These are phyloP conservation scores for Bothrops jararaca DNA, from an alignment of 2,113 vertebrate genomes.

Conservation along the genomic window DNA sequence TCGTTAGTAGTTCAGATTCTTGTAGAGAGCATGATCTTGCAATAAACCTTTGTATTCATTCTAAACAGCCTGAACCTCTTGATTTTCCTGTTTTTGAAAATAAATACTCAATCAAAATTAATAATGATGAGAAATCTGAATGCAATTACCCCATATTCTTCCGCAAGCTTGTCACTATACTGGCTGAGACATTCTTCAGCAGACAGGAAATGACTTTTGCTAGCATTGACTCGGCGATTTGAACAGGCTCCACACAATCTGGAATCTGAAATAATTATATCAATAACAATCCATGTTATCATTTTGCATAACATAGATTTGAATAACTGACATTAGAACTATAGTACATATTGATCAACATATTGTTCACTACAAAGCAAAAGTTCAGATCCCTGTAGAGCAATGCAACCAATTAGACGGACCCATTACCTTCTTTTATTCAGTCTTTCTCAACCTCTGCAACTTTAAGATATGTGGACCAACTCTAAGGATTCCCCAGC, in stretches of 20 bases:
- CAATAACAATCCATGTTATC: neutral
- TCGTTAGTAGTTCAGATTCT: neutral
- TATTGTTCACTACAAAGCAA: neutral
- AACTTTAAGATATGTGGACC: neutral
- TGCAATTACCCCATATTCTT: conserved; percentile 58
- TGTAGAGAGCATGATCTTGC: neutral
- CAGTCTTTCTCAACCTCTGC: neutral
- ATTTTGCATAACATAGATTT: neutral
- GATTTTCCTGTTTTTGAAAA: neutral
- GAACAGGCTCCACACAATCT: neutral
- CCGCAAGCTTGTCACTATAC: conserved; percentile 62
- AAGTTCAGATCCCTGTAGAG: neutral
- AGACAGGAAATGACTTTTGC: conserved; percentile 32
- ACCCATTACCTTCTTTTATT: neutral
- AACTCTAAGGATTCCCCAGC: too few relatives aligned
- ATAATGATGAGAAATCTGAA: fast-evolving
- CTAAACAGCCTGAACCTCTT: neutral
- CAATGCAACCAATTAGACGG: neutral
- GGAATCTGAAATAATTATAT: conserved; percentile 34
- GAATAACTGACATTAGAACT: neutral
- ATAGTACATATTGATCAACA: too few relatives aligned
- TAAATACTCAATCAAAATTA: neutral
- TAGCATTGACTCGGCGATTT: neutral
- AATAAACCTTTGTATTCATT: neutral
- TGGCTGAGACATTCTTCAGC: conserved; percentile 67